Evolutionary conservation across 2,797 vertebrate species (phyloP).

Genomic region (Chloroceryle inda): DNA sequence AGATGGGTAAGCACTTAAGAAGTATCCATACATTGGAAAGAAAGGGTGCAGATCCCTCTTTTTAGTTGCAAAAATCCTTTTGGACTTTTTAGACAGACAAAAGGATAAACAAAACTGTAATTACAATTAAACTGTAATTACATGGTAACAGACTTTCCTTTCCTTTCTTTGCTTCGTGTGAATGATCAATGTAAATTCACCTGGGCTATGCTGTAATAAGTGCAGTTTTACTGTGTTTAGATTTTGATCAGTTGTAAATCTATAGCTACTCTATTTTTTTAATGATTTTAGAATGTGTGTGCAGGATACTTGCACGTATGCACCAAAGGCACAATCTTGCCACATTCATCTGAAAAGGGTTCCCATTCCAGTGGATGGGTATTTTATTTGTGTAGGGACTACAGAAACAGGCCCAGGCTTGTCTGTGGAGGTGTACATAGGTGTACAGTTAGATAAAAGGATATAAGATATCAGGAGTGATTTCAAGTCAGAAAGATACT

Average conservation of each 20-base stretch:
- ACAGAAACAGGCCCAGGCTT: not conserved
- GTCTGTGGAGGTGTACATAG: constrained; percentile 34
- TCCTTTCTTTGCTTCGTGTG: constrained; percentile 35
- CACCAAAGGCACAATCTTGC: constrained; percentile 55
- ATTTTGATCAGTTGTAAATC: not conserved
- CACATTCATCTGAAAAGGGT: constrained; percentile 10
- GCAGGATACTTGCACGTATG: not conserved
- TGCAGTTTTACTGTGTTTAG: constrained; percentile 32
- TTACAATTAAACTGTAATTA: not conserved
- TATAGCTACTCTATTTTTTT: constrained; percentile 67
- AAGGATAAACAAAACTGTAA: not conserved
- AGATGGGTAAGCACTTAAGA: constrained; percentile 2
- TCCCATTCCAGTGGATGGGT: not conserved
- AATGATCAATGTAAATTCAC: constrained; percentile 1
- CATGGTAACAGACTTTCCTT: not conserved
- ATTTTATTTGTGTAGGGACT: constrained; percentile 24
- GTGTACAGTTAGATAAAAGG: not conserved
- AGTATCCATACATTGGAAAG: not conserved
- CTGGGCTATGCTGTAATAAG: not conserved
- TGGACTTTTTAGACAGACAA: not conserved
- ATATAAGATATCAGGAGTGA: not conserved
- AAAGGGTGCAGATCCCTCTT: constrained; percentile 14
- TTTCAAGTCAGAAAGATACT: not conserved
- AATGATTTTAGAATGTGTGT: constrained; percentile 18
- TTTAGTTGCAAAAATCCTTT: not conserved